Evolutionary conservation across 2,797 vertebrate genomes (phyloP), one percentile per base, ranked within the genome.

Genomic region (Gastrophryne carolinensis): DNA sequence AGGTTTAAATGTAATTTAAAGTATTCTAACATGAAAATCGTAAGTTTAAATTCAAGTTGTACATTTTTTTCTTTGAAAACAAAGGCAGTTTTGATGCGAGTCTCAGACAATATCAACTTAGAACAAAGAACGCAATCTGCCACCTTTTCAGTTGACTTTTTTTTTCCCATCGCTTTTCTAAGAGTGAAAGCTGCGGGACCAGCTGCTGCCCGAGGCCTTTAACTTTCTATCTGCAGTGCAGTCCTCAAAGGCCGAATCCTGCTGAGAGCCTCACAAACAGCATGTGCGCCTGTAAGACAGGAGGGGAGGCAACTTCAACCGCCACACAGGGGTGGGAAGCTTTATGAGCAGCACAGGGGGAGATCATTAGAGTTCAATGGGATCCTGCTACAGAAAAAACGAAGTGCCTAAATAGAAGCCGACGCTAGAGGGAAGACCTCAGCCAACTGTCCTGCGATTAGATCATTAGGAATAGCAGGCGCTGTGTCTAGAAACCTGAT

Each of bases 121-220:
- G 35, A 65, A 76, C 66, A 80, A 82, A 82, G 81, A 73, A 82
- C 81, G 73, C 79, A 81, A 85, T 64, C 79, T 78, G 52, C 64
- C 79, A 26, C 76, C 69, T 73, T 82, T 78, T 82, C 67, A 78
- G 69, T 66, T 69, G 66, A 24, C 78, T 81, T 78, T 80, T 75
- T 50, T 79, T 72, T 39, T 44, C 44, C n/a, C 41, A 65, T 72
- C 77, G 69, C 74, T 79, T 83, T 71, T 82, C 41, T 78, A 72
- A 80, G 79, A 69, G 67, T 79, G 0, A 73, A 79, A 85, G 80
- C 78, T 74, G 82, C 72, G 15, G 68, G 26, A 81, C 75, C 80
- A 84, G 85, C 86, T 86, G 81, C 81, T 58, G 57, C 80, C 67
- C 71, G 0, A 1, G 79, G 73, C 47, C 65, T 50, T 62, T 77